These are phyloP conservation scores for Phocoena sinus DNA, from an alignment of 2,113 vertebrate species.

Conservation along the genomic window DNA sequence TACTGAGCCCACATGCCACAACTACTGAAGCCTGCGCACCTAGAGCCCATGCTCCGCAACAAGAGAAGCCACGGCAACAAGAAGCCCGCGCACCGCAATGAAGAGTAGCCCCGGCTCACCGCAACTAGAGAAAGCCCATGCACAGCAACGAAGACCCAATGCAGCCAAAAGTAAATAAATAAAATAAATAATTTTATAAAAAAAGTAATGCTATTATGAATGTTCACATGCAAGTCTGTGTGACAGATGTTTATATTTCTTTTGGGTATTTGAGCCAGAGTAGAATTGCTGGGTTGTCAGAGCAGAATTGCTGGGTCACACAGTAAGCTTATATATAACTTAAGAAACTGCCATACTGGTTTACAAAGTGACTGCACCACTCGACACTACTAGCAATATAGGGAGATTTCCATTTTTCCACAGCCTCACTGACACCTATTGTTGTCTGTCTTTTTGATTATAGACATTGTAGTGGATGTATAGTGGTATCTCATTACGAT, in stretches of 20 bases:
- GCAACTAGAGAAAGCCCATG: no score
- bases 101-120: no score
- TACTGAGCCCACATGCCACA: no score
- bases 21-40: no score
- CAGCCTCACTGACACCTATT: neutral
- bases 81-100: no score
- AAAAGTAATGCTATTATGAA: neutral
- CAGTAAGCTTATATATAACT: neutral
- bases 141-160: no score
- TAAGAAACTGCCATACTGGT: neutral
- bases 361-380: neutral
- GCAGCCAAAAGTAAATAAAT: no score
- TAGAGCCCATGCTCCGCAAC: no score
- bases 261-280: neutral
- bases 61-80: no score
- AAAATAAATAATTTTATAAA: no score
- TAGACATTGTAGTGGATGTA: neutral
- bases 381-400: neutral
- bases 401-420: neutral
- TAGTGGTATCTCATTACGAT: no score
- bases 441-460: neutral
- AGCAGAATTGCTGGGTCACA: neutral
- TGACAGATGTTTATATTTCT: neutral
- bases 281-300: neutral
- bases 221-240: neutral